Evolutionary conservation across 2,113 vertebrate species (phyloP), one percentile per base, ranked within the genome.

Genomic region (Camelus bactrianus): DNA sequence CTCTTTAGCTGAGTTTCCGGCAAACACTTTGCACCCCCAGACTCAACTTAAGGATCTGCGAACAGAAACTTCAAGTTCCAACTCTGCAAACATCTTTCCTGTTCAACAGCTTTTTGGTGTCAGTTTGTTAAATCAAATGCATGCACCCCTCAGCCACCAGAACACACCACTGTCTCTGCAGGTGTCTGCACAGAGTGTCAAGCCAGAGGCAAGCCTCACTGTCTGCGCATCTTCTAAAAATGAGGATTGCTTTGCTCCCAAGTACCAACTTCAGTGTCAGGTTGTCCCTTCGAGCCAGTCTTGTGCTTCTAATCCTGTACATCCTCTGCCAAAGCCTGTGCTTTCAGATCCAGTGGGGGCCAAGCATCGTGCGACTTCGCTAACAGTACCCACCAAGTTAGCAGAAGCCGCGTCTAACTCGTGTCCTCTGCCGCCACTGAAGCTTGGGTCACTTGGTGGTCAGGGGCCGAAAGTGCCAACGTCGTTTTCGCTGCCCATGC

Each of bases 261-360:
- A 99, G 98, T 99, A 99, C 97, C 99, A 99, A 9, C 98, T 99
- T 75, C 99, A 99, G 72, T 99, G 99, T 98, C 98, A 99, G 58
- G 97, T 98, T 17, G 91, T 98, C 13, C 98, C 99, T 97, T 69
- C 99, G 73, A 98, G 98, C 97, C 99, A 99, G 95, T 98, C 99
- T 16, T 99, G 98, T 92, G 97, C 99, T 97, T 97, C 98, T 80
- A 98, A 98, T 93, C 98, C 98, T 82, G 97, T 97, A 46, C 97
- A 98, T 96, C 97, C 98, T 82, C 96, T 98, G 96, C 98, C 99
- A 91, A 95, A 98, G 89, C 98, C 98, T 88, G 98, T 98, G 70
- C 98, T 98, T 98, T 98, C 98, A 5, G 98, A 98, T 93, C 98
- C 98, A 97, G 97, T 83, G 93, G 98, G 98, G 14, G 95, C 98